A percentile compares a stretch with the other conserved stretches of the same genome.
Evolutionary conservation across 2,113 vertebrate genomes (phyloP).

Genomic region (Sorex araneus): DNA sequence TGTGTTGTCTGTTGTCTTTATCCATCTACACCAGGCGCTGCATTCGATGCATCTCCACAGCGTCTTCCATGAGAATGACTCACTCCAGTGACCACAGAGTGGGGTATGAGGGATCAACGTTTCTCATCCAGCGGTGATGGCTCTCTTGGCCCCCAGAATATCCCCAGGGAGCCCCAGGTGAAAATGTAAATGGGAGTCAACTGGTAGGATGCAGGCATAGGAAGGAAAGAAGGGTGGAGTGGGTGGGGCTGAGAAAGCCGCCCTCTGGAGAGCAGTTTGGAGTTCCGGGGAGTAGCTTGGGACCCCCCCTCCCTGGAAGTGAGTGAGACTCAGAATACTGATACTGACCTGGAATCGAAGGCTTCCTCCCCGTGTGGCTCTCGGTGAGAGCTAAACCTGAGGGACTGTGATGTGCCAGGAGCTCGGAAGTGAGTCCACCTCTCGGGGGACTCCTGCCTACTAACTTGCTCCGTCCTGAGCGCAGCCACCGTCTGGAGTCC

Average conservation of each 20-base stretch:
- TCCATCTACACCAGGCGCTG: neutral
- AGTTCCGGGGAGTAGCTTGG: neutral
- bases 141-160: too few relatives aligned
- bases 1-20: neutral
- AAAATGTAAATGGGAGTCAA: neutral
- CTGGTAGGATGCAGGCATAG: neutral
- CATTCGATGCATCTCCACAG: neutral
- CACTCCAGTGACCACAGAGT: neutral
- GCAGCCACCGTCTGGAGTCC: neutral
- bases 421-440: neutral
- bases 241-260: neutral
- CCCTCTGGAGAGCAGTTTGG: too few relatives aligned
- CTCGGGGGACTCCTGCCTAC: neutral
- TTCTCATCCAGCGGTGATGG: too few relatives aligned
- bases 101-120: neutral
- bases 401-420: neutral
- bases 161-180: neutral
- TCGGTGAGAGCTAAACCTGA: neutral
- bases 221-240: too few relatives aligned
- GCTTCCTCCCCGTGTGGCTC: neutral
- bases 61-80: neutral
- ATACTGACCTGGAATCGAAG: neutral
- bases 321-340: neutral
- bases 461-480: neutral
- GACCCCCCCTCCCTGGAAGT: conserved; percentile 14